Percentiles rank a stretch among this genome's conserved stretches.
Evolutionary conservation across 1,140 invertebrate species (phyloP).

Genomic region (Semibalanus balanoides): DNA sequence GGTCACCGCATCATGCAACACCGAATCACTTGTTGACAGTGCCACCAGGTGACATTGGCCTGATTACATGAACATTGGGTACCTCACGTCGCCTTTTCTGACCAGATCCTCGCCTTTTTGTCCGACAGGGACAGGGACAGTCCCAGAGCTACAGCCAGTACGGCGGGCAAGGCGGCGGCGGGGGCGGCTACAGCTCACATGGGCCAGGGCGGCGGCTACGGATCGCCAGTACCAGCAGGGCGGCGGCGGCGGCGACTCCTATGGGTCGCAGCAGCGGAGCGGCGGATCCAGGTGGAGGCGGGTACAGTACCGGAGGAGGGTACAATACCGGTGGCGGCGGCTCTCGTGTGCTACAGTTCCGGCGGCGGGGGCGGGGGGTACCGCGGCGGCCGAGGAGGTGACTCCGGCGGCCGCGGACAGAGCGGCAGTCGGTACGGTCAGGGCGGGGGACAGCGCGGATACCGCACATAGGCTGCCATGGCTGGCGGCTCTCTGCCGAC

Average conservation of each 20-base stretch:
- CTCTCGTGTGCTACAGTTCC: too few species aligned
- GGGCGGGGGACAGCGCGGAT: neutral
- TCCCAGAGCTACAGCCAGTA: neutral
- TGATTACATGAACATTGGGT: too few species aligned
- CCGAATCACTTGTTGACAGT: too few species aligned
- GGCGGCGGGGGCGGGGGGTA: too few species aligned
- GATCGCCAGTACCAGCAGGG: neutral
- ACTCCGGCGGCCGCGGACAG: neutral
- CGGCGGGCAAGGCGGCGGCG: neutral
- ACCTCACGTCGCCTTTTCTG: too few species aligned
- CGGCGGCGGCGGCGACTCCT: neutral
- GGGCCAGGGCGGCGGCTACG: neutral
- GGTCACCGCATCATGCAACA: too few species aligned
- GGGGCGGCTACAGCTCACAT: neutral
- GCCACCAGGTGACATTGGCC: too few species aligned
- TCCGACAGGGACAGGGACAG: too few species aligned
- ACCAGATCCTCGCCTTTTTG: too few species aligned
- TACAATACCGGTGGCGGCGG: neutral
- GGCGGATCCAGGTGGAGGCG: neutral
- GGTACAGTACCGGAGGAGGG: neutral
- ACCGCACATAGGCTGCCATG: neutral
- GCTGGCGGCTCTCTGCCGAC: too few species aligned
- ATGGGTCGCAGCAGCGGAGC: neutral
- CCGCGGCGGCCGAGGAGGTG: neutral
- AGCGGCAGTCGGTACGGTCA: neutral